Base-by-base conservation (phyloP, 2,888 invertebrate species). In the Gymnosoma rotundatum region DNA sequence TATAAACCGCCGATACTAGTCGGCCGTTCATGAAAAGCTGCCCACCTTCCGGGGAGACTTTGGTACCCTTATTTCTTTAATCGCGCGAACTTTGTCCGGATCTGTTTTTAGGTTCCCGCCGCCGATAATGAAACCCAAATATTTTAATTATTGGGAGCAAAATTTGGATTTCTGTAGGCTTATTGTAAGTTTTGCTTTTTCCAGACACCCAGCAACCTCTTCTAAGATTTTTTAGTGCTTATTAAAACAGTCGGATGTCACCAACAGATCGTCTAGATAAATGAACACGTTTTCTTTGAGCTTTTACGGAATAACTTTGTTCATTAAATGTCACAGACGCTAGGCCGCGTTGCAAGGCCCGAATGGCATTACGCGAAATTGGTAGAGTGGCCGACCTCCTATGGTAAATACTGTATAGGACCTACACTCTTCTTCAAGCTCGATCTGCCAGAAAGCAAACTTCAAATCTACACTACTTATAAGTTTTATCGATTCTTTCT, bases 381-480 rank as follows among this genome's bases (percentile, higher is more conserved):
- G 66, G 16, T 75, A 75, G 5, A 75, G 45, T 7, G 66, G 75
- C 6, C 75, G 12, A 14, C 64, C 74, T n/a, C 64, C 64, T 14
- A 64, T 64, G 0, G 83, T 78, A 56, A 83, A 78, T 0, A 74
- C 67, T 0, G 86, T 81, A 16, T 56, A 74, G 0, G 56, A 36
- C 8, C 69, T 60, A n/a, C 78, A 78, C 16, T 76, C 56, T 1
- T 81, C 81, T 0, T 84, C 79, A 21, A 82, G 50, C 12, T 64
- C 70, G 8, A 75, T 58, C n/a, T 81, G 69, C 74, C 74, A 80
- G 42, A 80, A 74, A 7, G 73, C 73, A 12, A 58, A 75, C 18
- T 86, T 83, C 2, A 86, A 38, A 18, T 86, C 86, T 74, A 90
- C 88, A 5, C 78, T 75, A 14, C 66, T 87, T 0, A 90, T 83